Evolutionary conservation across 2,888 invertebrate genomes (phyloP).

Genomic region (Zaprionus lineosus): DNA sequence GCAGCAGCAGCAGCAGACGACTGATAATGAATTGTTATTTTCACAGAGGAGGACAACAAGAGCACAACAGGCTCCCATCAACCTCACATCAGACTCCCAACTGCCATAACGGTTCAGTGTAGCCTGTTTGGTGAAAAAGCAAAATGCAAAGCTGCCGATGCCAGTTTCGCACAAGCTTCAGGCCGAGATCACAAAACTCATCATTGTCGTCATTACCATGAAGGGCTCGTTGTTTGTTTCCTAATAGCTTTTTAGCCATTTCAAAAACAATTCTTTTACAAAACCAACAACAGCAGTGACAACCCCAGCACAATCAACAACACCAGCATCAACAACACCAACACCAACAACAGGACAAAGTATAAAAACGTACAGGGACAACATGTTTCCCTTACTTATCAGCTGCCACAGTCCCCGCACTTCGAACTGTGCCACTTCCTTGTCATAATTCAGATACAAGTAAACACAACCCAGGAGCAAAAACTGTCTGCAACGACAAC

Average conservation of each 20-base stretch:
- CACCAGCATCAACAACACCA: conserved; percentile 37
- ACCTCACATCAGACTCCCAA: no score
- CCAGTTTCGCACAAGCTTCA: background rate
- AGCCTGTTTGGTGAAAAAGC: no score
- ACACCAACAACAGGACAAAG: conserved; percentile 33
- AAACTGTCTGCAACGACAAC: no score
- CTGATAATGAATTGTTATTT: conserved; percentile 39
- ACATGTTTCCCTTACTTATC: conserved; percentile 51
- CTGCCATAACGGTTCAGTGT: no score
- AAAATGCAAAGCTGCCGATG: conserved; percentile 47
- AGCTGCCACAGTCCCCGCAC: conserved; percentile 12
- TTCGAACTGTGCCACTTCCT: conserved; percentile 6
- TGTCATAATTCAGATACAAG: conserved; percentile 63
- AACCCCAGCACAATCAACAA: no score
- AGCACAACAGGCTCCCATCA: no score
- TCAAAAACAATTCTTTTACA: conserved; percentile 70
- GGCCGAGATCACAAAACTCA: no score
- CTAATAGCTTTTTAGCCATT: conserved; percentile 78
- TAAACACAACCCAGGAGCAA: conserved; percentile 19
- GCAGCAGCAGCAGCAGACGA: conserved; percentile 10
- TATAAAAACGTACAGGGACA: no score
- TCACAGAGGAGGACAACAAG: no score
- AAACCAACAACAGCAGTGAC: conserved; percentile 19
- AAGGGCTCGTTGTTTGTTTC: conserved; percentile 65
- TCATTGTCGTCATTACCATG: conserved; percentile 55